Evolutionary conservation across 2,888 invertebrate genomes (phyloP).

Genomic region (Amiota communis): DNA sequence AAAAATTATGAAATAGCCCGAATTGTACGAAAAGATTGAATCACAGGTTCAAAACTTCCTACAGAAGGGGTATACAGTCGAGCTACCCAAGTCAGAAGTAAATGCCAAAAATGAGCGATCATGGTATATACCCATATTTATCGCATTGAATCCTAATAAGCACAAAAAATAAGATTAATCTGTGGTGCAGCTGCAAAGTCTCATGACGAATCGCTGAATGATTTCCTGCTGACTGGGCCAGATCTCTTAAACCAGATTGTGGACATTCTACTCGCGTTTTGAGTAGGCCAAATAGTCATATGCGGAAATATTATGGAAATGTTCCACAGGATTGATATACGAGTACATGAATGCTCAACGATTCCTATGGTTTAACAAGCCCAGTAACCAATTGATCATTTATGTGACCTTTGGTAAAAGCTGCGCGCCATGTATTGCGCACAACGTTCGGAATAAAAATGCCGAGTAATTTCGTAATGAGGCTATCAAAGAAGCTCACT

Average conservation of each 20-base stretch:
- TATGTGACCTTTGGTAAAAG: not conserved
- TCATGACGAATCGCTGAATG: not conserved
- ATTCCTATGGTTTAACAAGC: not conserved
- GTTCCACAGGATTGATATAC: not conserved
- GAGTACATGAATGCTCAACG: not conserved
- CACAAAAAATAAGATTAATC: constrained; percentile 14
- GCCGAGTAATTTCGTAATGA: not conserved
- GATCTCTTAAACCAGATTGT: not conserved
- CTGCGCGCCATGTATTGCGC: not conserved
- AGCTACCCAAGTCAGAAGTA: not conserved
- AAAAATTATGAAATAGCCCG: no score
- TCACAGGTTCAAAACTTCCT: no score
- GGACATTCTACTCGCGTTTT: not conserved
- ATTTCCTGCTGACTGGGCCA: not conserved
- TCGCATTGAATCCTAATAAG: constrained; percentile 25
- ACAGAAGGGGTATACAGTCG: not conserved
- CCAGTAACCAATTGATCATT: not conserved
- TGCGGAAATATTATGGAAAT: not conserved
- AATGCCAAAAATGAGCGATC: not conserved
- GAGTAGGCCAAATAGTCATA: not conserved
- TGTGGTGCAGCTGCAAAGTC: not conserved
- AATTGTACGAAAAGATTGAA: no score
- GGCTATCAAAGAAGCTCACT: constrained; percentile 5
- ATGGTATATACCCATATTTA: constrained; percentile 23
- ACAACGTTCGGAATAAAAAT: not conserved